These are phyloP conservation scores for Eptatretus atami DNA, from an alignment of 2,797 vertebrate species.

Conservation along the genomic window DNA sequence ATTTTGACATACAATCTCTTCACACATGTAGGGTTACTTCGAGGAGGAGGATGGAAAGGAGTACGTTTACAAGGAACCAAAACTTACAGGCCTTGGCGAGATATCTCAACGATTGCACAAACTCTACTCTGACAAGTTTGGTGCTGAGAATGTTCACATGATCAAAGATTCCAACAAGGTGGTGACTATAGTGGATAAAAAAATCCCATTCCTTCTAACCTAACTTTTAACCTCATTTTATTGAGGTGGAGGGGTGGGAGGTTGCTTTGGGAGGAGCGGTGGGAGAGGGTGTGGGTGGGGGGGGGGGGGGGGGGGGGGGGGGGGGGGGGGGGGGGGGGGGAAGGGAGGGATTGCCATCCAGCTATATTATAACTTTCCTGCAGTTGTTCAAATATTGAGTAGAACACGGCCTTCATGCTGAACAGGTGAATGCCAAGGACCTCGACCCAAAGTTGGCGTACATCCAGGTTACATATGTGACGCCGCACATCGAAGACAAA, in stretches of 20 bases:
- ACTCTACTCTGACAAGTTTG: conserved; percentile 91
- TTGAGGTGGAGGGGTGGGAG: too few species aligned
- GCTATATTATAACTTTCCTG: too few species aligned
- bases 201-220: too few species aligned
- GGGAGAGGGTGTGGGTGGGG: too few species aligned
- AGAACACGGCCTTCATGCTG: conserved; percentile 7
- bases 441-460: conserved; percentile 87
- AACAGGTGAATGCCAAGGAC: conserved; percentile 74
- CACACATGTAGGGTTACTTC: conserved; percentile 52
- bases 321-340: too few species aligned
- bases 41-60: conserved; percentile 96
- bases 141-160: conserved; percentile 84
- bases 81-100: conserved; percentile 76
- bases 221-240: too few species aligned
- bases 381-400: too few species aligned
- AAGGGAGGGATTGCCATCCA: too few species aligned
- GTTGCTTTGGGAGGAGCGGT: too few species aligned
- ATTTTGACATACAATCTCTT: background rate
- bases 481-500: conserved; percentile 64
- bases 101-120: conserved; percentile 85
- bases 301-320: too few species aligned
- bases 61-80: conserved; percentile 95
- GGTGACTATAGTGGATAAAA: too few species aligned
- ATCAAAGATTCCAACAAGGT: conserved; percentile 99
- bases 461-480: conserved; percentile 83